Evolutionary conservation across 2,888 invertebrate species (phyloP).

Genomic region (Deilephila porcellus): DNA sequence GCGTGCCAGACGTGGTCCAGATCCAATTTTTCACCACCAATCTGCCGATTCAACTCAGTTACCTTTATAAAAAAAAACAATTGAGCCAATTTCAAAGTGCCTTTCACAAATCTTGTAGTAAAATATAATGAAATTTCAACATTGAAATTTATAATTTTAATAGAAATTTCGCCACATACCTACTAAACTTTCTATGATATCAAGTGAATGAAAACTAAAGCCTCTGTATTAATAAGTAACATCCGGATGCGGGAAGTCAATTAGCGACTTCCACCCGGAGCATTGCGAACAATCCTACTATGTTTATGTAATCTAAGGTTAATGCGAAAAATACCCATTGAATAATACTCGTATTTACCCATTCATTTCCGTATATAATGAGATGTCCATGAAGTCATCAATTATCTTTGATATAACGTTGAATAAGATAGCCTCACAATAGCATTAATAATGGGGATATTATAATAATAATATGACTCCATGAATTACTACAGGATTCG

Average conservation of each 20-base stretch:
- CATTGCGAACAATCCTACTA: neutral
- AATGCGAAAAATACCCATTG: neutral
- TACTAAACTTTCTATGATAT: too few species aligned
- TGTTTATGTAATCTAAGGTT: constrained; percentile 6
- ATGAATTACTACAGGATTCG: neutral
- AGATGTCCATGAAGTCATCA: constrained; percentile 30
- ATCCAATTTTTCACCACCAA: too few species aligned
- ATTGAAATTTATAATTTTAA: too few species aligned
- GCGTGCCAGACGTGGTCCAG: too few species aligned
- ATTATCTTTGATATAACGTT: constrained; percentile 4
- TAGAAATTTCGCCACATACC: too few species aligned
- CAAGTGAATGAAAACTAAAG: too few species aligned
- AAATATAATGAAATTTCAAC: too few species aligned
- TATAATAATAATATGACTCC: neutral
- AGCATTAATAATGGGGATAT: neutral
- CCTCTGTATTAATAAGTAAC: neutral
- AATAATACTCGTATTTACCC: constrained; percentile 58
- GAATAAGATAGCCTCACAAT: neutral
- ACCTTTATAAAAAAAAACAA: too few species aligned
- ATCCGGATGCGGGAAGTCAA: neutral
- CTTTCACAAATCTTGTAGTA: too few species aligned
- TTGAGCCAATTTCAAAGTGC: too few species aligned
- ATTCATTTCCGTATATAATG: constrained; percentile 42
- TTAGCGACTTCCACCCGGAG: neutral
- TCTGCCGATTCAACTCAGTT: too few species aligned